Base-by-base conservation (phyloP, 2,113 vertebrate genomes). In the Poeciliopsis retropinna region DNA sequence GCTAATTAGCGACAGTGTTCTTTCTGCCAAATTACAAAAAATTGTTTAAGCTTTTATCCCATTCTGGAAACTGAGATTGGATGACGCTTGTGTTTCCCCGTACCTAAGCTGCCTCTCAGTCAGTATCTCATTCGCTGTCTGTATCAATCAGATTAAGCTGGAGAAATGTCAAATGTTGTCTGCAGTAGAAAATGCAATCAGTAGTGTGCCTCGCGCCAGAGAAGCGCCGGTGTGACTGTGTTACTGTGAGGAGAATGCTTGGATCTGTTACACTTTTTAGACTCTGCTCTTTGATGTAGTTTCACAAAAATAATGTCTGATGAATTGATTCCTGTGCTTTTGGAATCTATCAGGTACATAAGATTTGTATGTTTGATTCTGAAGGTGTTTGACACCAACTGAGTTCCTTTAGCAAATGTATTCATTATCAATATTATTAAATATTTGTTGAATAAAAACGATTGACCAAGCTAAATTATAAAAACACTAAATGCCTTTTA, bases 281-380 rank as follows among this genome's bases (percentile, higher is more conserved):
- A 83, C 51, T 70, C 41, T 60, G 41, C 12, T 67, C 74, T 88
- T 83, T 90, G 66, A 80, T 83, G 76, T 77, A 31, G 72, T 84
- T 19, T 37, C 32, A 75, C 68, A 25, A 60, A 28, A 32, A 62
- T 15, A 44, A 29, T 27, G 73, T 92, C 87, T 88, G 89, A 88
- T 89, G 54, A 41, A 12, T 76, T 4, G 75, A 77, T 39, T 70
- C 71, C 0, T 73, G 74, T 70, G 64, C 61, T 76, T 78, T 77
- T 68, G 67, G 65, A 72, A 73, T 60, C 77, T 84, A 75, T 78
- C 73, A 83, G 76, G 66, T 80, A 51, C 54, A 60, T 2, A 34
- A 10, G 19, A 57, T 54, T 57, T 64, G 15, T 41, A 66, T 73
- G 37, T 68, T 66, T 76, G 79, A 47, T 73, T 72, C 37, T 75